Evolutionary conservation across 2,113 vertebrate species (phyloP), one percentile per base, ranked within the genome.

Genomic region (Triplophysa siluroides): DNA sequence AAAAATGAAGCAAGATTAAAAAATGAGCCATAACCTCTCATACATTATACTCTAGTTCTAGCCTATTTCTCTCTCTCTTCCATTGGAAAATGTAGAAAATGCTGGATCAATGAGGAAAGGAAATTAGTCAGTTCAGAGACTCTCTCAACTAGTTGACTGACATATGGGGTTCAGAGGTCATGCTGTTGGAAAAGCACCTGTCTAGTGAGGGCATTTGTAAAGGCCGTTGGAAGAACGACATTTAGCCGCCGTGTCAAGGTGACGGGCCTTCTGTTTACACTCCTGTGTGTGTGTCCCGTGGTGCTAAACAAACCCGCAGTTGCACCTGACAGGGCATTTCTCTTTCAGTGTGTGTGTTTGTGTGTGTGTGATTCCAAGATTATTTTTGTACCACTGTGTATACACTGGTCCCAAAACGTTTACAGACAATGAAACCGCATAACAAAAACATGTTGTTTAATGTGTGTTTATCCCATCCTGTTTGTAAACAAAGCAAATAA

Each of bases 201-300:
- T 69, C 24, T 72, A 38, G 64, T 71, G 54, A 72, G 26, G 23
- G 45, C 72, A 69, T 68, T 79, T 29, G 65, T 80, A 70, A 68
- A 78, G 29, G 38, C 26, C 21, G 77, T 19, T 24, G 62, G 83
- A 79, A 78, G 68, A 82, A 71, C 73, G n/a, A 64, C 66, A 61
- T 83, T 85, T 85, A 83, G 75, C 70, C 60, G 18, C 16, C 19
- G 58, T 85, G 83, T 85, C 83, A 80, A 74, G 74, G 69, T 80
- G 83, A 80, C 11, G 68, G 78, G 45, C 68, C 64, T 77, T 76
- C 72, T 82, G 80, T 82, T 80, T 80, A 77, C 66, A 73, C 77
- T 61, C 21, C 61, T 47, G 52, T 71, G 77, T n/a, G n/a, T 47
- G 52, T 71, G 77, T 61, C 21, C 61, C 38, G 52, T 71, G 77